Percentiles rank a stretch among this genome's conserved stretches.
Conservation (phyloP, 2,888 invertebrate genomes). For the Troglohyphantes excavatus region DNA sequence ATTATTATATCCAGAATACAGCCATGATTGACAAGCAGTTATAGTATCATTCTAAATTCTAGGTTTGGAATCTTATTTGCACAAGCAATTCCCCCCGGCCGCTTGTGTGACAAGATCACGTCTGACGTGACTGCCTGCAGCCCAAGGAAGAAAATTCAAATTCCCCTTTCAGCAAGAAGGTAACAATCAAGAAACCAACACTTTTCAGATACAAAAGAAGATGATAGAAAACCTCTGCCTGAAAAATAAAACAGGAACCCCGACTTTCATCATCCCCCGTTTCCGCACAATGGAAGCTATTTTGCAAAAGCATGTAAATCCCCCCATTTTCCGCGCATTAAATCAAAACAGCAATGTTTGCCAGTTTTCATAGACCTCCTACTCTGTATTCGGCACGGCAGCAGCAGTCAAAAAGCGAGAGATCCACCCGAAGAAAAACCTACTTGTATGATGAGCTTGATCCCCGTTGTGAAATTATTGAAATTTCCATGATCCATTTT, state of each 20-base stretch:
- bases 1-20: conserved; percentile 28
- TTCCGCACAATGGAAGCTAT: conserved; percentile 31
- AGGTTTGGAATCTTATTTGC: conserved; percentile 64
- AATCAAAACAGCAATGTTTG: conserved; percentile 74
- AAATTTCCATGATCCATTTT: conserved; percentile 54
- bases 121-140: conserved; percentile 49
- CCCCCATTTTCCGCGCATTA: conserved; percentile 60
- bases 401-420: conserved; percentile 38
- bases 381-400: neutral
- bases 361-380: conserved; percentile 1
- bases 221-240: conserved; percentile 51
- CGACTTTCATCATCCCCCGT: neutral
- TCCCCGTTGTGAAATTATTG: conserved; percentile 48
- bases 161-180: conserved; percentile 32
- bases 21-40: conserved; percentile 64
- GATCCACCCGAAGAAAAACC: conserved; percentile 19
- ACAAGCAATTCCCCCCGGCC: conserved; percentile 54
- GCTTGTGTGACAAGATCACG: conserved; percentile 60
- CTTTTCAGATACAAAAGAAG: conserved; percentile 46
- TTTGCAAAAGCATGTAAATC: conserved; percentile 33
- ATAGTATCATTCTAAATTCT: conserved; percentile 42
- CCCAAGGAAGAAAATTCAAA: conserved; percentile 60
- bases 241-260: conserved; percentile 54
- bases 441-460: conserved; percentile 17
- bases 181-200: conserved; percentile 65